phyloP scores from a whole-genome alignment of 2,113 vertebrate genomes.

The Monarcha castaneiventris region DNA sequence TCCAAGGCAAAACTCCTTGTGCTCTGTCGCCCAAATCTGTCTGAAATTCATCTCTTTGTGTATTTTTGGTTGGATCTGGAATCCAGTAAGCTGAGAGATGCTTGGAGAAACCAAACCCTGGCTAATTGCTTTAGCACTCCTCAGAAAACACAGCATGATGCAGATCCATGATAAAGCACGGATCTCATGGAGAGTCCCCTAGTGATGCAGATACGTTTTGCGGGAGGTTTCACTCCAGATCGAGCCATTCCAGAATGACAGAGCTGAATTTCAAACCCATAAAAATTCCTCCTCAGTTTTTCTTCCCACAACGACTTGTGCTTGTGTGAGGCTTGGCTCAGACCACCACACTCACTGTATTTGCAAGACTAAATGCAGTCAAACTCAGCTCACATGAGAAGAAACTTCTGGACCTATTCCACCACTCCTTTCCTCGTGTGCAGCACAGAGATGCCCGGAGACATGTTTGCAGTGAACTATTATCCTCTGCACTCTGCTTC shows the following conservation, averaged over 20 bases:
- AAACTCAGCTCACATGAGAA: background rate
- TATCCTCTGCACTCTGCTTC: conserved; percentile 39
- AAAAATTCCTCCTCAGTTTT: background rate
- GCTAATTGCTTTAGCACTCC: background rate
- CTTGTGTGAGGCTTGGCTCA: background rate
- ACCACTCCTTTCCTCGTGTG: background rate
- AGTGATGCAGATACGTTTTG: background rate
- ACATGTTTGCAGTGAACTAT: conserved; percentile 30
- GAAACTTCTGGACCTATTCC: conserved; percentile 2
- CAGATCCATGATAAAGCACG: background rate
- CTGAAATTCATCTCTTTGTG: background rate
- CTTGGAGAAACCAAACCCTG: background rate
- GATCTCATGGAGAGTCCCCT: background rate
- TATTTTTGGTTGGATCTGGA: background rate
- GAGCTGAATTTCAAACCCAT: background rate
- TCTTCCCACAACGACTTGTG: background rate
- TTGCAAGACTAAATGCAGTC: background rate
- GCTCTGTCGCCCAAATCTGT: background rate
- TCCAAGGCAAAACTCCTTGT: background rate
- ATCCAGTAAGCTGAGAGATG: background rate
- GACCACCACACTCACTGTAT: background rate
- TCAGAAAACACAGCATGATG: background rate
- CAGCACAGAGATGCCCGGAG: background rate
- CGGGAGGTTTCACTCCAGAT: background rate
- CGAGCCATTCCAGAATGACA: background rate